Percentiles rank a stretch among this genome's conserved stretches.
These are phyloP conservation scores for Apamea sordens DNA, from an alignment of 2,888 invertebrate species.

Conservation along the genomic window DNA sequence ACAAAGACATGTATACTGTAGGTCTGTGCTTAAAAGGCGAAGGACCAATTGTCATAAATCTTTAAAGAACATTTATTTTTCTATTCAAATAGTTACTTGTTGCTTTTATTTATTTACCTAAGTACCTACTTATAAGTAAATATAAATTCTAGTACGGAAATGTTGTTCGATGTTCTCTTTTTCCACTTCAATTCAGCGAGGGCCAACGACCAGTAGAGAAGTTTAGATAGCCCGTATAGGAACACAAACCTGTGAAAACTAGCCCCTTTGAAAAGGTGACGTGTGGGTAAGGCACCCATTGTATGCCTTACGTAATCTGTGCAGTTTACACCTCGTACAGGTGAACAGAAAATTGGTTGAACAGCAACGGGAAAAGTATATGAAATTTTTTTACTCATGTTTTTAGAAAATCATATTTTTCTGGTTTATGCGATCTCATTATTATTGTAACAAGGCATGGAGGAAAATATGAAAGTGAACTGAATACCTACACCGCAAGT, in stretches of 20 bases:
- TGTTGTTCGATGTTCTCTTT: neutral
- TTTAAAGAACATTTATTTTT: neutral
- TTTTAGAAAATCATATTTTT: neutral
- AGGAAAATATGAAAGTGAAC: neutral
- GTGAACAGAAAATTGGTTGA: slow-evolving; percentile 26
- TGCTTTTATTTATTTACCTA: neutral
- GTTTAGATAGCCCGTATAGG: slow-evolving; percentile 15
- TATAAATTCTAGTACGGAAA: neutral
- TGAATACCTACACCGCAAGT: neutral
- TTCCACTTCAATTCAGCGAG: neutral
- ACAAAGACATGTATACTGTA: neutral
- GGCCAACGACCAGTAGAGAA: slow-evolving; percentile 12
- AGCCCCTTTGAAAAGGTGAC: neutral
- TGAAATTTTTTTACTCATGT: neutral
- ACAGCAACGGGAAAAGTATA: neutral
- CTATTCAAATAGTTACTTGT: neutral
- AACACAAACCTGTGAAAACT: slow-evolving; percentile 25
- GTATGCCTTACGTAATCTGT: slow-evolving; percentile 38
- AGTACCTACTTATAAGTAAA: neutral
- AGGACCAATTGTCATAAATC: neutral
- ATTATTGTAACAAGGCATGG: neutral
- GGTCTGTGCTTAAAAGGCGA: neutral
- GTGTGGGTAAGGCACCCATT: slow-evolving; percentile 32
- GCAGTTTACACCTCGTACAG: slow-evolving; percentile 45
- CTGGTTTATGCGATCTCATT: neutral